Evolutionary conservation across 2,888 invertebrate species (phyloP), one percentile per base, ranked within the genome.

Genomic region (Eupithecia tripunctaria): DNA sequence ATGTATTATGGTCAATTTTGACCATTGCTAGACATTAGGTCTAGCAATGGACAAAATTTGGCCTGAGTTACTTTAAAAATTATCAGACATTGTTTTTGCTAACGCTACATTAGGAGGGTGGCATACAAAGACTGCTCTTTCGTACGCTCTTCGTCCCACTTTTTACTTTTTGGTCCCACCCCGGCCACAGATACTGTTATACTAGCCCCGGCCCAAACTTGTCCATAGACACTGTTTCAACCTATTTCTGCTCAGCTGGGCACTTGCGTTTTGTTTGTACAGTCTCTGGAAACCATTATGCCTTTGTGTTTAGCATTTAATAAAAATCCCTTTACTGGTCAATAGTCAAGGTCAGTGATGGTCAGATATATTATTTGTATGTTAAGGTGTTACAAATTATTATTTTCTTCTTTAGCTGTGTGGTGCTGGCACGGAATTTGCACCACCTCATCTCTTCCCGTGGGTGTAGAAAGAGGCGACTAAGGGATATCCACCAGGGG

Each of bases 81-180:
- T 2, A 29, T 60, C 7, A 29, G 0, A 8, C 29, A 71, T 62
- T 75, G 70, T 25, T 78, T 77, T 29, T 86, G 82, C 85, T 36
- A 68, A 76, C 87, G 71, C 70, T 88, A 83, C 86, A 60, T 59
- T 29, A 82, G 82, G 68, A 71, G 74, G 74, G 74, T 74, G 74
- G 74, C 82, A 86, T 83, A 92, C 91, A 93, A 93, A 92, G 83
- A 85, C 64, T 73, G 92, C 92, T 92, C 92, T 91, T 90, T 90
- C 88, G 90, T 84, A 83, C 82, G 82, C 82, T 85, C 87, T 89
- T 89, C 84, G 84, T 84, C 85, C 88, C 84, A 86, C 86, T 91
- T 92, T 91, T 92, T 90, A 89, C 89, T 91, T 92, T 92, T 89
- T 85, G 87, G 84, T 77, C 81, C 83, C 80, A 75, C 75, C 72